Percentiles rank a stretch among this genome's conserved stretches.
Conservation (phyloP, 2,113 vertebrate species). For the Cyphomyrus discorhynchus region DNA sequence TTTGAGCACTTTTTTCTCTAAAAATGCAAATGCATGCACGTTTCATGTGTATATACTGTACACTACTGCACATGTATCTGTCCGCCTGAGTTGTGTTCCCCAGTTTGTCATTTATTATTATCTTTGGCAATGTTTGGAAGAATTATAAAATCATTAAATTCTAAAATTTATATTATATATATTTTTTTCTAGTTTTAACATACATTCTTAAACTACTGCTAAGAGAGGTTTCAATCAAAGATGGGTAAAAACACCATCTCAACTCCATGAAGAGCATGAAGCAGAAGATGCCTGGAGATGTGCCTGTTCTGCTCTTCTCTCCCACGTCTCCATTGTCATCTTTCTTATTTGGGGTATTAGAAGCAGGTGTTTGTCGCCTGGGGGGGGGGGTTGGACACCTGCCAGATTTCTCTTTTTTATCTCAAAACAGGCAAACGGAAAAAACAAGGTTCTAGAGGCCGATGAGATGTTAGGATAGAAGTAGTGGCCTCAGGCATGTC, state of each 20-base stretch:
- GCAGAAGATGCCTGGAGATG: constrained; percentile 7
- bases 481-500: constrained; percentile 10
- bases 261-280: constrained; percentile 20
- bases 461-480: constrained; percentile 20
- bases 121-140: no score
- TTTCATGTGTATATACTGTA: no score
- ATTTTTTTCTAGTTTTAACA: neutral
- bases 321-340: constrained; percentile 5
- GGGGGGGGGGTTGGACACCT: constrained; percentile 9
- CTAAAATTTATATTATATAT: neutral
- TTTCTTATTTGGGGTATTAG: constrained; percentile 13
- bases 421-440: constrained; percentile 33
- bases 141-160: neutral
- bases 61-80: no score
- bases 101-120: no score
- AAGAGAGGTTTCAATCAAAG: neutral
- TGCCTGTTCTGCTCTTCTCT: neutral
- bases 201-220: neutral
- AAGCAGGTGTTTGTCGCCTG: constrained; percentile 37
- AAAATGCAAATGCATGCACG: no score
- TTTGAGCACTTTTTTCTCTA: neutral
- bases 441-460: constrained; percentile 26
- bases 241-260: neutral
- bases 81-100: no score
- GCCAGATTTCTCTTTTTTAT: constrained; percentile 32